Evolutionary conservation across 1,140 invertebrate species (phyloP).

Genomic region (Oryctes rhinoceros): DNA sequence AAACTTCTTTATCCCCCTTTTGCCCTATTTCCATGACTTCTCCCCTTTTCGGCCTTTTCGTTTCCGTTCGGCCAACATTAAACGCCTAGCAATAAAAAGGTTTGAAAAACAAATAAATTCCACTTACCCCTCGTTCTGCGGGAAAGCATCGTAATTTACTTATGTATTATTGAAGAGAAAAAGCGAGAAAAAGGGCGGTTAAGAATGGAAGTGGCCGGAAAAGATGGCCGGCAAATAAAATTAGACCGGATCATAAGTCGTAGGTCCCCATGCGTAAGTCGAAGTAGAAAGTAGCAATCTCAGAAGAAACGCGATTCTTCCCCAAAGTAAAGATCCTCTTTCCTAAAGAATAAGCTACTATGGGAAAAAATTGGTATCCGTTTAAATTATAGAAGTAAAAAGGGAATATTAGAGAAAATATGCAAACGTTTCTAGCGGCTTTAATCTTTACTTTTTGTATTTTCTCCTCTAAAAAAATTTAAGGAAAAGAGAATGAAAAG

Average conservation of each 20-base stretch:
- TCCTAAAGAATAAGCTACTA: neutral
- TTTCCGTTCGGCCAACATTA: neutral
- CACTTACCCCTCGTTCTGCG: neutral
- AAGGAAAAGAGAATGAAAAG: too few species aligned
- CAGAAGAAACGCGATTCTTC: neutral
- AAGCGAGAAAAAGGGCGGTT: neutral
- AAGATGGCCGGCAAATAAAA: neutral
- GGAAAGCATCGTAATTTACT: constrained; percentile 1
- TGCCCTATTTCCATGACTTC: neutral
- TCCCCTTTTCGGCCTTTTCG: neutral
- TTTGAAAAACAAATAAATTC: constrained; percentile 16
- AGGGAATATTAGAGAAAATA: neutral
- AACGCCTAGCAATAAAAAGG: neutral
- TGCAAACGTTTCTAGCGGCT: neutral
- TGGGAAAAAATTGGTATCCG: constrained; percentile 5
- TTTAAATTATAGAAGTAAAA: constrained; percentile 10
- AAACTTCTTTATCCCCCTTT: constrained; percentile 6
- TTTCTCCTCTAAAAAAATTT: too few species aligned
- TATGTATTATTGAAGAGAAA: neutral
- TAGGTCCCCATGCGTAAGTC: neutral
- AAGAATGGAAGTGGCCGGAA: neutral
- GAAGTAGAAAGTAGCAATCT: neutral
- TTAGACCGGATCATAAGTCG: constrained; percentile 6
- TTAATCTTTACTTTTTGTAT: neutral
- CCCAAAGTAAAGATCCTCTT: neutral